phyloP scores from a whole-genome alignment of 1,140 invertebrate species.

The Globodera rostochiensis region DNA sequence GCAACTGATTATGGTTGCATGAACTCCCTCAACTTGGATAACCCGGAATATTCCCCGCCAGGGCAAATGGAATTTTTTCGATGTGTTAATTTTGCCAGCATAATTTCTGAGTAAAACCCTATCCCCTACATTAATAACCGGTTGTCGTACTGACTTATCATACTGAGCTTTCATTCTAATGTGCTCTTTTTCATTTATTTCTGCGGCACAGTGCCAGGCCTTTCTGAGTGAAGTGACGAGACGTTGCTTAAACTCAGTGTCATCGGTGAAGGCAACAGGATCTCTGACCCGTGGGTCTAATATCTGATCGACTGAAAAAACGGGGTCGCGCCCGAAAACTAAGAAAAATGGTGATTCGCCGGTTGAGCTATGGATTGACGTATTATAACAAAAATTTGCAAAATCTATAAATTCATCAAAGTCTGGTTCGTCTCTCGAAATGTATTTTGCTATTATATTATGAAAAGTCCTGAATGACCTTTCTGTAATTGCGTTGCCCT shows the following conservation, averaged over 20 bases:
- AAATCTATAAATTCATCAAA: constrained; percentile 11
- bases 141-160: no score
- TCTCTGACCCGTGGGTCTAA: neutral
- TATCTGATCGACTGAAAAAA: neutral
- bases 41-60: no score
- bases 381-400: constrained; percentile 11
- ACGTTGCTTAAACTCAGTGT: neutral
- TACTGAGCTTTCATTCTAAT: no score
- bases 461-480: neutral
- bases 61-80: no score
- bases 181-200: no score
- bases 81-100: no score
- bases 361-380: constrained; percentile 1
- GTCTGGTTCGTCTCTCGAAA: constrained; percentile 1
- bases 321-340: neutral
- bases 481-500: constrained; percentile 9
- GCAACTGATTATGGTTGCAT: no score
- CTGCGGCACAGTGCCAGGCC: no score
- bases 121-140: no score
- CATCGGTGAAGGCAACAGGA: neutral
- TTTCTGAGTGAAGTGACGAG: neutral
- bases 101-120: no score
- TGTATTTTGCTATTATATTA: constrained; percentile 9
- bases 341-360: constrained; percentile 8
- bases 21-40: no score